A percentile compares a stretch with the other conserved stretches of the same genome.
phyloP scores from a whole-genome alignment of 1,140 invertebrate genomes.

The Drosophila mayri region DNA sequence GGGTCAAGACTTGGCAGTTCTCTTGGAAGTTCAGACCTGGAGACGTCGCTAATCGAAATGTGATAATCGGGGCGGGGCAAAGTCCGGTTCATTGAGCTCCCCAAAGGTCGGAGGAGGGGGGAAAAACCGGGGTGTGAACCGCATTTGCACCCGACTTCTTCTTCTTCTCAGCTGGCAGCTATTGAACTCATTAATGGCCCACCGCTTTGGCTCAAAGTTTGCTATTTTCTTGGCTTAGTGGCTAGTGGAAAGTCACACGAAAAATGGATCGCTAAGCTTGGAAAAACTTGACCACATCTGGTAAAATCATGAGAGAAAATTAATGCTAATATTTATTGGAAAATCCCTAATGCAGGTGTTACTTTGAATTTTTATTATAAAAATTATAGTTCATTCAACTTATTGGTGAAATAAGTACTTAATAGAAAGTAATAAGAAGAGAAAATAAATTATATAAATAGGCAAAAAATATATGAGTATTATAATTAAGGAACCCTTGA shows the following conservation, averaged over 20 bases:
- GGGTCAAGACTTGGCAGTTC: slow-evolving; percentile 33
- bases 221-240: slow-evolving; percentile 37
- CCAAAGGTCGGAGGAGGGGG: slow-evolving; percentile 5
- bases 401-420: neutral
- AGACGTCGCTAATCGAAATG: slow-evolving; percentile 66
- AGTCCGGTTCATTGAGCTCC: slow-evolving; percentile 55
- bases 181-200: slow-evolving; percentile 77
- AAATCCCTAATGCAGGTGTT: neutral
- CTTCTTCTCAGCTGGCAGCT: slow-evolving; percentile 43
- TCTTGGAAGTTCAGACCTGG: slow-evolving; percentile 17
- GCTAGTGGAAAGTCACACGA: slow-evolving; percentile 53
- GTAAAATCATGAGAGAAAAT: slow-evolving; percentile 14
- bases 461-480: too few relatives aligned
- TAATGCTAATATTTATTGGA: slow-evolving; percentile 2
- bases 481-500: neutral
- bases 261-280: slow-evolving; percentile 29
- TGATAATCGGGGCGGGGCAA: slow-evolving; percentile 68
- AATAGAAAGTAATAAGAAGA: too few relatives aligned
- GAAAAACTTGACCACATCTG: slow-evolving; percentile 13
- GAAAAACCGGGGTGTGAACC: slow-evolving; percentile 11
- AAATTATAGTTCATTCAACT: neutral
- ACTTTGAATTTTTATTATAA: neutral
- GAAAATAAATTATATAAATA: too few relatives aligned
- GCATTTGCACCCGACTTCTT: slow-evolving; percentile 62
- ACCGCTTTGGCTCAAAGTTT: slow-evolving; percentile 31